Evolutionary conservation across 64 coral and sea anemone genomes (phyloP).

Genomic region (Actinia tenebrosa): DNA sequence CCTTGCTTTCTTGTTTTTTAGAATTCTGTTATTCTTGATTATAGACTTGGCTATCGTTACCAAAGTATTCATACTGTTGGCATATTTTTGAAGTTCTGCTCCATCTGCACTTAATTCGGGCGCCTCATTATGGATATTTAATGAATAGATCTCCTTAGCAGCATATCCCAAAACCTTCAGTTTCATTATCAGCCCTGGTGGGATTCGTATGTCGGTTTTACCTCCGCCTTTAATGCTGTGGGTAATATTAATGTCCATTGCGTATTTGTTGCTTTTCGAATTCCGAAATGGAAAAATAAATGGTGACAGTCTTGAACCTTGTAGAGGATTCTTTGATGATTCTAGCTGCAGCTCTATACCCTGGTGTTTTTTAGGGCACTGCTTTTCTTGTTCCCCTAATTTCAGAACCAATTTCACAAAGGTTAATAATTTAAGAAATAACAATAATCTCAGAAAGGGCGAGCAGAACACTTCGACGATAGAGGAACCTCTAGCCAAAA

Average conservation of each 20-base stretch:
- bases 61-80: not conserved
- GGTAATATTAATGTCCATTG: not conserved
- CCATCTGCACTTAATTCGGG: not conserved
- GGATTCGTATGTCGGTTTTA: not conserved
- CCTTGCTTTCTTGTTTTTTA: not conserved
- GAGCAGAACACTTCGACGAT: too few species aligned
- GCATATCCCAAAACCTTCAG: not conserved
- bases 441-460: too few species aligned
- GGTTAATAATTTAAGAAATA: too few species aligned
- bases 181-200: constrained; percentile 3
- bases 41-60: not conserved
- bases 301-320: not conserved
- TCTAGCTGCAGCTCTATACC: not conserved
- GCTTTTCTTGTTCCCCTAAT: not conserved
- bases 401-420: not conserved
- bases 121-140: not conserved
- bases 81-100: not conserved
- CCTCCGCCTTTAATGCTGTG: constrained; percentile 8
- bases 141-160: not conserved
- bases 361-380: not conserved
- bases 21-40: not conserved
- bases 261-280: too few species aligned
- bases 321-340: not conserved
- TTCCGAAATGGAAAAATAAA: constrained; percentile 4
- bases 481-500: too few species aligned